A percentile compares a stretch with the other conserved stretches of the same genome.
Conservation (phyloP, 2,888 invertebrate genomes). For the Ophion slaviceki region DNA sequence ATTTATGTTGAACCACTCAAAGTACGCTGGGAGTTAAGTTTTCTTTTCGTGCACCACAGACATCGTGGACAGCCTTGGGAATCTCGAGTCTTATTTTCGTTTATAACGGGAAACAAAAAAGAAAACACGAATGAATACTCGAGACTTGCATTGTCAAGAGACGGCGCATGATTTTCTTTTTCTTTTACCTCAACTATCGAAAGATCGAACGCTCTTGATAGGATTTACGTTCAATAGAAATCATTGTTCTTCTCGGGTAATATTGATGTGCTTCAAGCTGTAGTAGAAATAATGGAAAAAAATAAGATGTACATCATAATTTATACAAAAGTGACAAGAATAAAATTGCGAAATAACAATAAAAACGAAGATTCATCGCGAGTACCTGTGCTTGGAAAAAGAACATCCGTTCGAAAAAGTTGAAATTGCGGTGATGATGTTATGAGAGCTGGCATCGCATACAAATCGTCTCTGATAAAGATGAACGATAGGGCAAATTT, state of each 20-base stretch:
- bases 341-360: conserved; percentile 57
- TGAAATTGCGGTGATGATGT: not conserved
- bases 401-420: not conserved
- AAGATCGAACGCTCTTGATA: conserved; percentile 44
- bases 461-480: too few species aligned
- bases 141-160: conserved; percentile 6
- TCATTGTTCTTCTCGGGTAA: conserved; percentile 64
- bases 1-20: not conserved
- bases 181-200: conserved; percentile 18
- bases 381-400: not conserved
- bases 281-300: conserved; percentile 56
- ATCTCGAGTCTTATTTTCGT: not conserved
- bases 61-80: not conserved
- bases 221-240: conserved; percentile 57
- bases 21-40: not conserved
- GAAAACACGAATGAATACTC: not conserved
- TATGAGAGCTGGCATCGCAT: too few species aligned
- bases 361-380: conserved; percentile 19
- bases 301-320: conserved; percentile 65
- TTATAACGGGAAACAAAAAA: not conserved
- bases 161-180: not conserved
- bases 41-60: not conserved
- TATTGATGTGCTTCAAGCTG: conserved; percentile 65
- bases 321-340: conserved; percentile 63
- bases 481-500: too few species aligned